Evolutionary conservation across 2,888 invertebrate genomes (phyloP), one percentile per base, ranked within the genome.

Genomic region (Lithophane semibrunnea): DNA sequence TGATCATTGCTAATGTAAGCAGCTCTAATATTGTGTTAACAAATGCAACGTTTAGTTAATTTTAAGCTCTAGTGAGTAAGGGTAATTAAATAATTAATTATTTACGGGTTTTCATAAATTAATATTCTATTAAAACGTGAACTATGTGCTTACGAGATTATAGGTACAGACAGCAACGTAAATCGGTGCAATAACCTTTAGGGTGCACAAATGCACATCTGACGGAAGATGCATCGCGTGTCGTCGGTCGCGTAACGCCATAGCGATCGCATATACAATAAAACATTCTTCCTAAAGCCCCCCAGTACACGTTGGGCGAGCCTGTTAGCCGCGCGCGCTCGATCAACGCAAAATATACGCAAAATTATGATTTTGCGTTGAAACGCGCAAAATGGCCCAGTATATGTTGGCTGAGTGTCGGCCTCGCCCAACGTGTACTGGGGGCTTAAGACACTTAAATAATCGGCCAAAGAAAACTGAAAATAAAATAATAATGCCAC

Each of bases 81-180:
- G 18, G 13, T 44, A 49, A 37, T 49, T 24, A 37, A 52, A 18
- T 54, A 0, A 54, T 80, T 29, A 67, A 63, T 13, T 71, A 71
- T 71, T 63, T 12, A 58, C 29, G 2, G 47, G 37, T 52, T 72
- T 68, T 72, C 60, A 60, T 56, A 44, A 29, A 84, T 64, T 54
- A 21, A 56, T 64, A 61, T 75, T 56, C 9, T 54, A 72, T 68
- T 75, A 61, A 63, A 60, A 68, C 29, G 49, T 16, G 18, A 60
- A 66, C 44, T 68, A n/a, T 49, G 61, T 60, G 42, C 56, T 60
- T 16, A 9, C n/a, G n/a, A 24, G 37, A 16, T 16, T n/a, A n/a
- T 29, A 9, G 29, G 21, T 60, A 80, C 42, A 29, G 44, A 5
- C 3, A 29, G 42, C 13, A 21, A 37, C 3, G 9, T 54, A 60